Evolutionary conservation across 2,113 vertebrate genomes (phyloP), one percentile per base, ranked within the genome.

Genomic region (Oncorhynchus masou): DNA sequence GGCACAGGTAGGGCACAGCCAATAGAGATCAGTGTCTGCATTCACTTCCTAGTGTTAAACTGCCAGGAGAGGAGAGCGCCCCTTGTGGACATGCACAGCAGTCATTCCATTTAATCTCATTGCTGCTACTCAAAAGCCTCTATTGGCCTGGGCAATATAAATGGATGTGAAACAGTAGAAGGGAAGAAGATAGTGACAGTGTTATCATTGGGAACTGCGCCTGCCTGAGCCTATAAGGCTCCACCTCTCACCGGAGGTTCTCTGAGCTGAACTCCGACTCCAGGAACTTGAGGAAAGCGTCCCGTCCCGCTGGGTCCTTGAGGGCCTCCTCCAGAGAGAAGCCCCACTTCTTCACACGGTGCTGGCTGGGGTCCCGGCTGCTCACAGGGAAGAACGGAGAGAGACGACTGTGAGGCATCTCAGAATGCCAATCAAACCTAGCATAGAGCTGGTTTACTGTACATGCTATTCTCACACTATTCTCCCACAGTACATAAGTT

Each of bases 221-320:
- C 3, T n/a, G 15, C 59, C 59, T 22, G 25, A 27, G 24, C 8
- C 65, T 67, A 7, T 29, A 27, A 68, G 67, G 15, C 29, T 16
- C 51, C 51, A 54, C 16, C 12, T 59, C 83, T 95, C 89, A 98
- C 97, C 95, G 95, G 83, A 99, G 93, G 84, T 99, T 99, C 93
- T 99, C 97, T 9, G 97, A 99, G 91, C 97, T 99, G 94, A 99
- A 99, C 89, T 99, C 97, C 0, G 97, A 98, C 90, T 99, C 97
- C 81, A 99, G 87, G 84, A 98, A 99, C 83, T 96, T 96, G 79
- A 98, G 92, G 81, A 99, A 98, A 86, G 96, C 96, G 75, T 98
- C 97, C 73, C 93, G 91, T 27, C 97, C 97, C 29, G 93, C 94
- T 4, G 96, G 95, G 83, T 98, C 97, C 85, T 97, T 98, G 73